Base-by-base conservation (phyloP, 2,797 vertebrate genomes). In the Triplophysa bombifrons region DNA sequence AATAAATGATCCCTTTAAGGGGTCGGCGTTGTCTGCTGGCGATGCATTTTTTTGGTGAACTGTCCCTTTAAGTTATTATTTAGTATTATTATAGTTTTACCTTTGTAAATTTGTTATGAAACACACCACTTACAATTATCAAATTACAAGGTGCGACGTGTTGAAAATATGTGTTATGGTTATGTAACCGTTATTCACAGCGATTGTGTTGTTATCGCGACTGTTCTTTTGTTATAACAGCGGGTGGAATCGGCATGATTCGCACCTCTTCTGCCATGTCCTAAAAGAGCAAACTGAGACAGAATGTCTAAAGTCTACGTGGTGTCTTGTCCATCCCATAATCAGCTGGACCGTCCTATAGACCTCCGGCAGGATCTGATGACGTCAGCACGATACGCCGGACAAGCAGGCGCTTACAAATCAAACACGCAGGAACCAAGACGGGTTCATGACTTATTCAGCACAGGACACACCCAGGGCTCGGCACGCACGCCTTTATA, bases 381-480 rank as follows among this genome's bases (percentile, higher is more conserved):
- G 22, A 48, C 55, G 41, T 69, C 22, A 63, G 56, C 34, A 41
- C 44, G 25, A 17, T 34, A 11, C 25, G 0, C 46, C 46, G 66
- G 82, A 82, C 84, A 82, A 87, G 88, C 78, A 48, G 80, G 82
- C 88, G 85, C 85, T 84, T 76, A 9, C 81, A 87, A 88, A 88
- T 91, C 58, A 87, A 90, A 88, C 79, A 90, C 88, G 67, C 65
- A 88, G 51, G 83, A 88, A 81, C 25, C 84, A 82, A 81, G 84
- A 83, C 85, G 87, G 22, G 86, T 89, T 88, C 67, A 84, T 91
- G 46, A 87, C 72, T 89, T 82, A 90, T 91, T 86, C 85, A 90
- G 46, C 44, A 38, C 48, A 19, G 65, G 38, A 27, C 77, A 20
- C 72, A 60, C 76, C 67, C 58, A 78, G 70, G 61, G 66, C 50